phyloP scores from a whole-genome alignment of 2,888 invertebrate species.

The Myopa testacea region DNA sequence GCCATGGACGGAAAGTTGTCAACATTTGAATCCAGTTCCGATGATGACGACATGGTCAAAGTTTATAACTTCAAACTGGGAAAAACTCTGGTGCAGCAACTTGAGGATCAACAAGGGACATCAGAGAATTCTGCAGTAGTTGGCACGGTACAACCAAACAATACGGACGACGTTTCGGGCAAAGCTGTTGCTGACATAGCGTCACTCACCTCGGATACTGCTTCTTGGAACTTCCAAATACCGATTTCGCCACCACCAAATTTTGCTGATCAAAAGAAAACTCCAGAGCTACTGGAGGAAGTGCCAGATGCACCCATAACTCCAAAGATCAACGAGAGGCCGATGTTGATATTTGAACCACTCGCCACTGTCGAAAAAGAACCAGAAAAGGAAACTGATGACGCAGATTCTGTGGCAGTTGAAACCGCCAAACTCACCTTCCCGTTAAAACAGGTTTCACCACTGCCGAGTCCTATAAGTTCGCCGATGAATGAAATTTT shows the following conservation, averaged over 20 bases:
- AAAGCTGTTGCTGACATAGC: slow-evolving; percentile 26
- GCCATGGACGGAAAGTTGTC: slow-evolving; percentile 52
- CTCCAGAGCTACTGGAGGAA: slow-evolving; percentile 21
- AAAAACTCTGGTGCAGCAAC: slow-evolving; percentile 58
- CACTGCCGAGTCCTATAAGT: slow-evolving; percentile 19
- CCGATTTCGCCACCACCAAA: slow-evolving; percentile 66
- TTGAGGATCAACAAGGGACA: slow-evolving; percentile 48
- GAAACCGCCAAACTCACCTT: too few species aligned
- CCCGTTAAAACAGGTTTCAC: background rate
- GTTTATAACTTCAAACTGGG: slow-evolving; percentile 67
- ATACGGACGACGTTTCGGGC: slow-evolving; percentile 44
- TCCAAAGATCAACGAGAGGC: slow-evolving; percentile 51
- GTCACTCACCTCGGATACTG: slow-evolving; percentile 44
- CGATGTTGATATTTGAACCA: slow-evolving; percentile 48
- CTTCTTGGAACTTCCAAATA: slow-evolving; percentile 63
- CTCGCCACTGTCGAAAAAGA: slow-evolving; percentile 41
- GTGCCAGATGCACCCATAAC: slow-evolving; percentile 51
- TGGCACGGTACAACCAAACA: slow-evolving; percentile 41
- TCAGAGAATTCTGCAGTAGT: slow-evolving; percentile 47
- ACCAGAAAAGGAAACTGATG: background rate
- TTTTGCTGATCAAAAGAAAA: slow-evolving; percentile 58
- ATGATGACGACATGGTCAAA: slow-evolving; percentile 66
- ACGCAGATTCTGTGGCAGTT: background rate
- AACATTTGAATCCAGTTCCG: slow-evolving; percentile 64
- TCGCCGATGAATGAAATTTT: slow-evolving; percentile 61